Evolutionary conservation across 2,888 invertebrate genomes (phyloP), one percentile per base, ranked within the genome.

Genomic region (Lagria hirta): DNA sequence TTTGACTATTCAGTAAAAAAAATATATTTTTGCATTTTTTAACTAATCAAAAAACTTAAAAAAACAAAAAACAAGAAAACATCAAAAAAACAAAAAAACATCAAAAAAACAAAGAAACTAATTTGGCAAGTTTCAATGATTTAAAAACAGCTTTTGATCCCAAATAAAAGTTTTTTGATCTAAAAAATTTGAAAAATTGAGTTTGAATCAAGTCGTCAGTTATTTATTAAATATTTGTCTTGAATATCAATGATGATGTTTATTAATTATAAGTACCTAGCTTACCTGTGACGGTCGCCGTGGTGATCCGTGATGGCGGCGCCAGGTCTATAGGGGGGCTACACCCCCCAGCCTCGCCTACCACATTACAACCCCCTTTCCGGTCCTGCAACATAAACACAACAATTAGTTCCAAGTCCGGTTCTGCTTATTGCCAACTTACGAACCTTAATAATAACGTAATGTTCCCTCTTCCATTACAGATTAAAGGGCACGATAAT

Each of bases 241-340:
- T 38, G 29, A 38, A 29, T 29, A 22, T 29, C 40, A 32, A 16
- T 23, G 38, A 16, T 23, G 38, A 45, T 41, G 35, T 50, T 32
- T 45, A 36, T 49, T 45, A 40, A 45, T 45, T 40, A 46, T 29
- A 7, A 26, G 7, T n/a, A n/a, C n/a, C n/a, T 20, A 27, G 37
- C 54, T 58, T 61, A 71, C 72, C 71, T 72, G 71, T 72, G 63
- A 63, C 66, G 70, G 71, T 68, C 69, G 71, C 69, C 72, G 72
- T 72, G 66, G 65, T 71, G 70, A 68, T 70, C 72, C 70, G 70
- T 71, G 64, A 67, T 70, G 70, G 69, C 66, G 70, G 69, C 70
- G 71, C 70, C 70, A 70, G 70, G 69, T 69, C 68, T 67, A 63
- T 66, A 68, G 70, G 71, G 71, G 71, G 68, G 54, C 56, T 51